phyloP scores from a whole-genome alignment of 2,888 invertebrate genomes.

The Trypoxylon attenuatum region DNA sequence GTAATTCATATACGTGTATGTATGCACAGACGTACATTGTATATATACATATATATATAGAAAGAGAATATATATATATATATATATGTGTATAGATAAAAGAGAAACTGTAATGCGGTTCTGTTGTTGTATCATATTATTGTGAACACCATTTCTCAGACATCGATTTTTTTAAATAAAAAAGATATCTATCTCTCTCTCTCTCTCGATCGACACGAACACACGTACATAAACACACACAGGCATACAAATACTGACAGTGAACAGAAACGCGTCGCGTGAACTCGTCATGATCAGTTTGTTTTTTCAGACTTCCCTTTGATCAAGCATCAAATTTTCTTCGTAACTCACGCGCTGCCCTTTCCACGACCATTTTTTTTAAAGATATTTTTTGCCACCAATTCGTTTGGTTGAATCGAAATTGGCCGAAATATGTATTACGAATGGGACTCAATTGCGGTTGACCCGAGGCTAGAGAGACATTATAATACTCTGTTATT shows the following conservation, averaged over 20 bases:
- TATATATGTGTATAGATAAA: conserved; percentile 40
- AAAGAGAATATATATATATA: conserved; percentile 41
- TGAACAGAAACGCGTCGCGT: neutral
- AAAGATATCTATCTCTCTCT: conserved; percentile 35
- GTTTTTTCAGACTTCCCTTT: too few relatives aligned
- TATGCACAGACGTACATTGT: conserved; percentile 42
- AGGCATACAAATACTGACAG: neutral
- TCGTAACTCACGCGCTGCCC: too few relatives aligned
- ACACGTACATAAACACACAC: conserved; percentile 15
- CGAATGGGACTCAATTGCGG: too few relatives aligned
- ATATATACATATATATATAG: conserved; percentile 2
- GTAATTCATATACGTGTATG: conserved; percentile 40
- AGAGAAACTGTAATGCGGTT: conserved; percentile 65
- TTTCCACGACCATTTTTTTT: too few relatives aligned
- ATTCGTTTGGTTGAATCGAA: too few relatives aligned
- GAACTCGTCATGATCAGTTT: too few relatives aligned
- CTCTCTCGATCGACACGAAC: conserved; percentile 53
- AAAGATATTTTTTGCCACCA: too few relatives aligned
- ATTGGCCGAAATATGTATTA: too few relatives aligned
- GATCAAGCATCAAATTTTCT: too few relatives aligned
- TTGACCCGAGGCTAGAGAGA: too few relatives aligned
- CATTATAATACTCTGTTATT: too few relatives aligned
- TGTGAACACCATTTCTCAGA: conserved; percentile 73
- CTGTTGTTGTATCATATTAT: conserved; percentile 71
- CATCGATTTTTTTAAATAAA: conserved; percentile 72